Percentiles rank a stretch among this genome's conserved stretches.
phyloP scores from a whole-genome alignment of 2,113 vertebrate species.

The Antennarius striatus region DNA sequence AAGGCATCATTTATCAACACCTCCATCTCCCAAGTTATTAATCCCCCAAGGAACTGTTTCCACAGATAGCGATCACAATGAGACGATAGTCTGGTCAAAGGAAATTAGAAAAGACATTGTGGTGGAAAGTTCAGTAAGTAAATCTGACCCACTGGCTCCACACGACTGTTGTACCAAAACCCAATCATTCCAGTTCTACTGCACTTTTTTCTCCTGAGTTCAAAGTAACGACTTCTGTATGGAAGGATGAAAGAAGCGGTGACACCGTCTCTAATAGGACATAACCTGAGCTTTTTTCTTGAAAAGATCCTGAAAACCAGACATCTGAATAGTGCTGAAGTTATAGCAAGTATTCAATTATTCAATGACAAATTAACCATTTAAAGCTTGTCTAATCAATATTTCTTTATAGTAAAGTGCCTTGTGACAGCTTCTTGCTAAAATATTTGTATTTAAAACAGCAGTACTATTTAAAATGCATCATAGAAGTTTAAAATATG shows the following conservation, averaged over 20 bases:
- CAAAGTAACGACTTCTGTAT: slow-evolving; percentile 1
- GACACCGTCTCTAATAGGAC: background rate
- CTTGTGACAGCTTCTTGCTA: too few relatives aligned
- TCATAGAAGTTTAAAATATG: too few relatives aligned
- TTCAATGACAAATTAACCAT: too few relatives aligned
- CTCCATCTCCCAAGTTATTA: slow-evolving; percentile 60
- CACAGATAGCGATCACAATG: slow-evolving; percentile 47
- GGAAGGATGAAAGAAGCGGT: background rate
- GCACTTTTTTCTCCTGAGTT: background rate
- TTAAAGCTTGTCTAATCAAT: too few relatives aligned
- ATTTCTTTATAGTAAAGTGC: too few relatives aligned
- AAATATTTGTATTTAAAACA: too few relatives aligned
- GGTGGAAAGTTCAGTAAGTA: slow-evolving; percentile 39
- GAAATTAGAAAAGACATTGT: slow-evolving; percentile 61
- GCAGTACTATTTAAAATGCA: too few relatives aligned
- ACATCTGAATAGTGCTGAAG: too few relatives aligned
- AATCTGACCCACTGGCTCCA: slow-evolving; percentile 16
- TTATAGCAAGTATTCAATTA: too few relatives aligned
- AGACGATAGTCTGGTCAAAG: slow-evolving; percentile 48
- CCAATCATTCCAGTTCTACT: background rate
- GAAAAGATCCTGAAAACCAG: too few relatives aligned
- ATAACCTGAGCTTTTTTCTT: too few relatives aligned
- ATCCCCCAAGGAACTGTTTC: slow-evolving; percentile 48
- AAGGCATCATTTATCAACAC: slow-evolving; percentile 52
- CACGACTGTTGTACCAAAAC: slow-evolving; percentile 9